Evolutionary conservation across 2,888 invertebrate species (phyloP), one percentile per base, ranked within the genome.

Genomic region (Muschampia plurimacula): DNA sequence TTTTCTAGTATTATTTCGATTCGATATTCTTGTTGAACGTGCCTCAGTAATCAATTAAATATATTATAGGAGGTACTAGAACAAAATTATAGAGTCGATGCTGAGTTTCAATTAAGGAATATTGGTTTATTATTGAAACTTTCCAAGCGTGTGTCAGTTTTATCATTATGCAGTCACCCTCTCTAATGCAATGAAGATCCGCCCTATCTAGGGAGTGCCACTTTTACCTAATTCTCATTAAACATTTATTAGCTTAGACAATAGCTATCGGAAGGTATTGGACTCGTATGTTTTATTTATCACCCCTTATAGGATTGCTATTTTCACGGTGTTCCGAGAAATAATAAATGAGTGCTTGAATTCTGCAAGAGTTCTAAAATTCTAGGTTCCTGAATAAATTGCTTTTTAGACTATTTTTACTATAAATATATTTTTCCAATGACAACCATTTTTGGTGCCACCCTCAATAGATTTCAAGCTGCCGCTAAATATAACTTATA

Each of bases 161-260:
- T 85, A 86, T 89, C 84, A 91, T 86, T 88, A 87, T 89, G 90
- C 93, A 92, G 88, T 82, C 87, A 77, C 86, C 84, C 85, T 80
- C 75, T 74, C 81, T 88, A 90, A 90, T 89, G 88, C 90, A 90
- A 88, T 89, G 87, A 89, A 84, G 80, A 80, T 82, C 81, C 85
- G 73, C 76, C 78, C 81, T 77, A 77, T 75, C 77, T 76, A 75
- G 86, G 87, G 89, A 83, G 89, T 83, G 90, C 87, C 88, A 87
- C 87, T 89, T 87, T 88, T 89, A 89, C 88, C 91, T 92, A 92
- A 92, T 92, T 92, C 92, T 87, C 92, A 93, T 91, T 92, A 93
- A 93, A 92, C 91, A 93, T 93, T 93, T 93, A 94, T 93, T 93
- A 89, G 88, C 92, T 92, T 90, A 92, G 88, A 89, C 86, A 89